Base-by-base conservation (phyloP, 1,140 invertebrate genomes). In the Penaeus japonicus region DNA sequence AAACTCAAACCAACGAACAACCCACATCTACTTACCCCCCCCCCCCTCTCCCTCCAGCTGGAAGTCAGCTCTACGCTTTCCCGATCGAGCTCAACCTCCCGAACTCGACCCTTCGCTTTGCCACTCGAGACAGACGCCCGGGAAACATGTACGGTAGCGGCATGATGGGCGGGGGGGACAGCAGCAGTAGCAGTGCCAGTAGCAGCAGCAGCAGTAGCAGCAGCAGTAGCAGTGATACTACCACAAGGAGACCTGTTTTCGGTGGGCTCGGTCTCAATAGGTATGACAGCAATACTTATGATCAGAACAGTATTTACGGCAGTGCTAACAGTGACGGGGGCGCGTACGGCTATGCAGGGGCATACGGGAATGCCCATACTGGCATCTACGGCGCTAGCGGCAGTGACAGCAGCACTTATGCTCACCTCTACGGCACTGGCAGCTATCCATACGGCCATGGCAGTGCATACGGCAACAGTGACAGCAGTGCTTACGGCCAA, bases 41-140 rank as follows among this genome's bases (percentile, higher is more conserved):
- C 30, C 30, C 32, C 27, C 27, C 35, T n/a, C 39, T 10, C 18
- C 12, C 47, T 35, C 18, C 77, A 87, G 85, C 77, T 15, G 85
- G 85, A n/a, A 62, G 30, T 10, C 77, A 81, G 24, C 77, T 87
- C 57, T 87, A 80, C 57, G 77, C 85, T 0, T 80, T 87, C 24
- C 77, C 78, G 18, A 47, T 87, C 35, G 85, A 87, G 35, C 85
- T 87, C 32, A 47, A n/a, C 22, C 77, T 87, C 2, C 85, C 85
- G n/a, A 87, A 87, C 85, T 32, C 77, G 12, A 81, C 85, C 7
- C 85, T 87, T 0, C 27, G 77, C 57, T 22, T 87, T 2, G 81
- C 35, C 77, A 12, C 59, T 17, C 10, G 30, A 1, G 35, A 81
- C 22, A 12, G 62, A 10, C n/a, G 62, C 2, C 24, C 22, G 17